phyloP scores from a whole-genome alignment of 2,113 vertebrate genomes.

The Amblyornis subalaris region DNA sequence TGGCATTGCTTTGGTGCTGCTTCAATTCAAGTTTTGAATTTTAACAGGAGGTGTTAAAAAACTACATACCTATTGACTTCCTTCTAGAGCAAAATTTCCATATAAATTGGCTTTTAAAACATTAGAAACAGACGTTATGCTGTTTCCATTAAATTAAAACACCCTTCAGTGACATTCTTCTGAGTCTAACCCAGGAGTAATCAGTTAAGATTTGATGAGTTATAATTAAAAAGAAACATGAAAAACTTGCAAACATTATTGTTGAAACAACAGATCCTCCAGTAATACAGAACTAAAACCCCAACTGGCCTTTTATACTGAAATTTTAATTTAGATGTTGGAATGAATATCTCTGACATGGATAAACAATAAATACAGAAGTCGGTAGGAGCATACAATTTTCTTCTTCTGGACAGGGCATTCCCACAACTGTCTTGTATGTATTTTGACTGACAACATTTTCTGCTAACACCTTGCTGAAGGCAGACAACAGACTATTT shows the following conservation, averaged over 20 bases:
- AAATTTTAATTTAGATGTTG: conserved; percentile 40
- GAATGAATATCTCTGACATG: not conserved
- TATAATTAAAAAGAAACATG: conserved; percentile 75
- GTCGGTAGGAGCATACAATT: not conserved
- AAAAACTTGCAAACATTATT: conserved; percentile 56
- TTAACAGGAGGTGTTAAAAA: conserved; percentile 41
- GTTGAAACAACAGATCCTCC: conserved; percentile 36
- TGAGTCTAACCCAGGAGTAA: conserved; percentile 65
- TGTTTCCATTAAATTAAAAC: conserved; percentile 72
- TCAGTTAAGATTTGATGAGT: conserved; percentile 67
- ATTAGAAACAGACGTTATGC: conserved; percentile 70
- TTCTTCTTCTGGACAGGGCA: not conserved
- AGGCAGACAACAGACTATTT: not conserved
- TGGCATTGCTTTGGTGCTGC: not conserved
- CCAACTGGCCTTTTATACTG: not conserved
- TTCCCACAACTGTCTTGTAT: not conserved
- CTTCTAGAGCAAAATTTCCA: conserved; percentile 71
- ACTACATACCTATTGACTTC: conserved; percentile 55
- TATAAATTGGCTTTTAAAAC: conserved; percentile 77
- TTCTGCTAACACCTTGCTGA: not conserved
- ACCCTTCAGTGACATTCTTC: conserved; percentile 70
- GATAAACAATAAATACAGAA: not conserved
- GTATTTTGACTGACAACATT: not conserved
- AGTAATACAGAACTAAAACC: conserved; percentile 49
- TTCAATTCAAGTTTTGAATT: conserved; percentile 60